These are phyloP conservation scores for Pachypanchax playfairii DNA, from an alignment of 2,113 vertebrate genomes.

Conservation along the genomic window DNA sequence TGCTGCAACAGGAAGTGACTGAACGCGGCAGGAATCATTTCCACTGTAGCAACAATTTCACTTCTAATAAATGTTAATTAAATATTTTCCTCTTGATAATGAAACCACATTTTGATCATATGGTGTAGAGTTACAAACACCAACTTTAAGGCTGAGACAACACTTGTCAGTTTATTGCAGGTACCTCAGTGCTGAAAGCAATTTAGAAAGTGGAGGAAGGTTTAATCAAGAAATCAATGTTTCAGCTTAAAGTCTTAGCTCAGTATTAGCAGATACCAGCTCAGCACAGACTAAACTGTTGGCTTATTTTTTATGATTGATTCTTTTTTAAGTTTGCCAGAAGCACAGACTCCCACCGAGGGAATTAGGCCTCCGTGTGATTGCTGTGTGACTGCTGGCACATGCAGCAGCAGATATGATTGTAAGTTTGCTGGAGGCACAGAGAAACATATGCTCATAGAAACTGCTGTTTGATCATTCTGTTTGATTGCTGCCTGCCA, in stretches of 20 bases:
- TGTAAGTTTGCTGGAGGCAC: constrained; percentile 19
- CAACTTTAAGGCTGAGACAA: not conserved
- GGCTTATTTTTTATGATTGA: constrained; percentile 33
- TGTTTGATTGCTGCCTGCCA: constrained; percentile 35
- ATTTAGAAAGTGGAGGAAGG: constrained; percentile 1
- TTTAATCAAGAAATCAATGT: constrained; percentile 33
- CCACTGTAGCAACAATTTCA: not conserved
- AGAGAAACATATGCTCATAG: constrained; percentile 17
- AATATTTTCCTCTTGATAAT: too few species aligned
- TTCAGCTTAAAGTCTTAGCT: constrained; percentile 22
- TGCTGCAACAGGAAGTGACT: too few species aligned
- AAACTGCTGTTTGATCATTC: constrained; percentile 12
- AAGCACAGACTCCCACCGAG: constrained; percentile 6
- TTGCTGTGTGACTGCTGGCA: constrained; percentile 35
- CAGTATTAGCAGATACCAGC: constrained; percentile 2
- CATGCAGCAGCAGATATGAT: constrained; percentile 17
- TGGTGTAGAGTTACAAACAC: not conserved
- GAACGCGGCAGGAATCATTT: not conserved
- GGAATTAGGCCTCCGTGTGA: constrained; percentile 25
- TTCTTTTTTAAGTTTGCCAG: constrained; percentile 30
- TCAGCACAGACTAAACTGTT: constrained; percentile 4
- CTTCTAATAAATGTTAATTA: too few species aligned
- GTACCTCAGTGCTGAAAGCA: not conserved
- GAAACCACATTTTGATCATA: not conserved
- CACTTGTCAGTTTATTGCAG: not conserved